Evolutionary conservation across 2,113 vertebrate species (phyloP).

Genomic region (Cricetomys ansorgei): DNA sequence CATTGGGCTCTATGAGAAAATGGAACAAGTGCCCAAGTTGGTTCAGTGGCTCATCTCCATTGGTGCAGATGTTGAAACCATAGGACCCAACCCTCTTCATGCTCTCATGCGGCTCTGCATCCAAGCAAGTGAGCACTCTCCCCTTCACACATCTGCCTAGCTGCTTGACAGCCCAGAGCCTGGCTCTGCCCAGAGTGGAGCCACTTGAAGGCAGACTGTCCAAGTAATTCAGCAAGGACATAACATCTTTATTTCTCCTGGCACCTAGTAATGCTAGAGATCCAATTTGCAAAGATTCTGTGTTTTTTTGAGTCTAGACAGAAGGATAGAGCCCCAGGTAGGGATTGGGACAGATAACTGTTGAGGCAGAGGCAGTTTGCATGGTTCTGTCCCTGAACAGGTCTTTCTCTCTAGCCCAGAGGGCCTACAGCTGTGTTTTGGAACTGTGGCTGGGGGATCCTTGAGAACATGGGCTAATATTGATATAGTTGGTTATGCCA

Average conservation of each 20-base stretch:
- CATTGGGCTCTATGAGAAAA: conserved; percentile 73
- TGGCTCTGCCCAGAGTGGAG: background rate
- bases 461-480: background rate
- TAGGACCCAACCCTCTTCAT: conserved; percentile 86
- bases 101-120: conserved; percentile 87
- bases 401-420: background rate
- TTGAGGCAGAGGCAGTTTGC: background rate
- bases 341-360: background rate
- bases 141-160: accelerated
- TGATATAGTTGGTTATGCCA: background rate
- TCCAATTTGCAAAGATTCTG: background rate
- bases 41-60: conserved; percentile 87
- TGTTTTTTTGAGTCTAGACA: conserved; percentile 9
- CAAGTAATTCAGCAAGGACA: background rate
- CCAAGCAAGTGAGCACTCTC: conserved; percentile 86
- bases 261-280: background rate
- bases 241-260: background rate
- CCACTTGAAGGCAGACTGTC: background rate
- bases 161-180: background rate
- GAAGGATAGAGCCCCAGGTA: background rate
- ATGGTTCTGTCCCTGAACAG: background rate
- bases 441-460: background rate
- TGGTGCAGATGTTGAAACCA: conserved; percentile 83
- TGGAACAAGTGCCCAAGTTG: conserved; percentile 81
- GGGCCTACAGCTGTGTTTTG: background rate